Base-by-base conservation (phyloP, 2,113 vertebrate species). In the Haliaeetus leucogaster region DNA sequence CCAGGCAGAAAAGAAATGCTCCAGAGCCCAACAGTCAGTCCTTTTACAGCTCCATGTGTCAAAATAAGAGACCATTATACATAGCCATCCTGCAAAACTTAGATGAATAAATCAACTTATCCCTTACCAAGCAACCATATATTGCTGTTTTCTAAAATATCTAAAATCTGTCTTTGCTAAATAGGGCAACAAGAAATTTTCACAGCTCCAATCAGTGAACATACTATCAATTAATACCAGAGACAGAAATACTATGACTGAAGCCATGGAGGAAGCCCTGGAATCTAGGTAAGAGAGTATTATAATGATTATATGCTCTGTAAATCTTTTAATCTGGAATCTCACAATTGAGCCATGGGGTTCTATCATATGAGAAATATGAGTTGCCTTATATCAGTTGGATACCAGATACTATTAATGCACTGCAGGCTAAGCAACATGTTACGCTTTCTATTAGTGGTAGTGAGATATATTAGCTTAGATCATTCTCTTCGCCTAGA, bases 241-340 rank as follows among this genome's bases (percentile, higher is more conserved):
- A 52, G 55, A 73, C 30, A 92, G 70, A 92, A 76, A 85, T 84
- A 56, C 30, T 38, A 16, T n/a, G 70, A 45, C 34, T 43, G 45
- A 58, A 89, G 29, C 29, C 53, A 43, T 21, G 59, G 52, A 94
- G 42, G 32, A 86, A 83, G 43, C 40, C 14, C 14, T 82, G 61
- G 30, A 79, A 62, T 61, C 50, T 68, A 86, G 77, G 72, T 92
- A 89, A 86, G 63, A 67, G 20, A 72, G 29, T 52, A 82, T 65
- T 82, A 55, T 63, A 70, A 83, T 55, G 56, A 40, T 52, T 66
- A 47, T 78, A 25, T 38, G 36, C 21, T 73, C 63, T 68, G 53
- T 42, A 89, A 88, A 86, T 94, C 85, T 92, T 86, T 93, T 95
- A 91, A 88, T 89, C 61, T 71, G 47, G 36, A 40, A 67, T 77